These are phyloP conservation scores for Drosophila seclusa DNA, from an alignment of 2,888 invertebrate species.

Conservation along the genomic window DNA sequence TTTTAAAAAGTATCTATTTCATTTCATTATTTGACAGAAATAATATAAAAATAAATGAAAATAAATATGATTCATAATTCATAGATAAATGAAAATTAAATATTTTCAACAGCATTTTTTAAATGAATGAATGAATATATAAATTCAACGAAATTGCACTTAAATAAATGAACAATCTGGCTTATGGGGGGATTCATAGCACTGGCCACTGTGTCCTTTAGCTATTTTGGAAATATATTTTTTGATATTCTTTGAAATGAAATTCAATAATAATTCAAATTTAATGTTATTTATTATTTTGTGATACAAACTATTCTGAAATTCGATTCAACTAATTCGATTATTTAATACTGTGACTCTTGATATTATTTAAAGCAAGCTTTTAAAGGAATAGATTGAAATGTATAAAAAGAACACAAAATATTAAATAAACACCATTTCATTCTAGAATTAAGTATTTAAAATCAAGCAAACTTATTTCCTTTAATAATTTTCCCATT, in stretches of 20 bases:
- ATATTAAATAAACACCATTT: neutral
- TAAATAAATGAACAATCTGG: neutral
- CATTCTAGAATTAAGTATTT: neutral
- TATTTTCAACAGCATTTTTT: neutral
- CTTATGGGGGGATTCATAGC: accelerated
- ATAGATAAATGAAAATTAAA: neutral
- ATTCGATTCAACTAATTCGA: neutral
- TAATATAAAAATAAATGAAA: neutral
- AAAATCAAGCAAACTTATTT: neutral
- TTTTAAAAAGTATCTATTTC: neutral
- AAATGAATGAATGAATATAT: neutral
- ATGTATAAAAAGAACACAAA: neutral
- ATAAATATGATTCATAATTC: neutral
- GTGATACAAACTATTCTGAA: neutral
- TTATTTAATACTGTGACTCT: neutral
- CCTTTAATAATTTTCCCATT: too few species aligned
- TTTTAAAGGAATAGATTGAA: too few species aligned
- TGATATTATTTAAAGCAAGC: neutral
- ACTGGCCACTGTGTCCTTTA: neutral
- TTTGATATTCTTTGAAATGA: neutral
- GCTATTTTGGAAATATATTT: neutral
- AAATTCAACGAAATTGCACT: neutral
- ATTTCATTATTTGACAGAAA: neutral
- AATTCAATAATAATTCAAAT: neutral
- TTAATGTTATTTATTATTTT: neutral